phyloP scores from a whole-genome alignment of 2,113 vertebrate genomes.

The Trogon surrucura region DNA sequence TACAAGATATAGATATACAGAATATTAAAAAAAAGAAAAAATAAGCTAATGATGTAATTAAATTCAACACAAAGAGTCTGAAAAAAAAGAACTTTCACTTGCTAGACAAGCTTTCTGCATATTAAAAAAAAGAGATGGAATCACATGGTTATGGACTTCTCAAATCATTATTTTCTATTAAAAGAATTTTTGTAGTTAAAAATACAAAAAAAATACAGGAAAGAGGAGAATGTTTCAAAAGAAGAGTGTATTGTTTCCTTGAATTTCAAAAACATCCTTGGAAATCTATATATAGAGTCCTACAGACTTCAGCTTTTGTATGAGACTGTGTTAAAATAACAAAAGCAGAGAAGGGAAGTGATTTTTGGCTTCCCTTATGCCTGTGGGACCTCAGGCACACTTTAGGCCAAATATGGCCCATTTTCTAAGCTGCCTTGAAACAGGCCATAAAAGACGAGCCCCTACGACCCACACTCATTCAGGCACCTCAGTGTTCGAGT shows the following conservation, averaged over 20 bases:
- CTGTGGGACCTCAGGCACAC: slow-evolving; percentile 3
- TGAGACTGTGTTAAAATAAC: slow-evolving; percentile 12
- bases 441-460: background rate
- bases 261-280: slow-evolving; percentile 39
- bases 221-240: background rate
- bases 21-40: too few species aligned
- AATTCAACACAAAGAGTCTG: background rate
- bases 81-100: background rate
- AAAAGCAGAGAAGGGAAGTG: slow-evolving; percentile 29
- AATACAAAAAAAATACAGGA: background rate
- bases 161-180: background rate
- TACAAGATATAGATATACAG: too few species aligned
- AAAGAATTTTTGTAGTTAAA: background rate
- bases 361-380: slow-evolving; percentile 30
- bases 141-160: background rate
- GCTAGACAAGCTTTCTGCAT: background rate
- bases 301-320: slow-evolving; percentile 28
- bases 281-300: background rate
- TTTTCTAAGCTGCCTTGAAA: background rate
- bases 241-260: background rate
- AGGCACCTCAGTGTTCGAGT: background rate
- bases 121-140: background rate
- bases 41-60: background rate
- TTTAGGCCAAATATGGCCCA: background rate
- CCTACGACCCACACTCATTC: background rate